Evolutionary conservation across 2,888 invertebrate genomes (phyloP), one percentile per base, ranked within the genome.

Genomic region (Lysandra coridon): DNA sequence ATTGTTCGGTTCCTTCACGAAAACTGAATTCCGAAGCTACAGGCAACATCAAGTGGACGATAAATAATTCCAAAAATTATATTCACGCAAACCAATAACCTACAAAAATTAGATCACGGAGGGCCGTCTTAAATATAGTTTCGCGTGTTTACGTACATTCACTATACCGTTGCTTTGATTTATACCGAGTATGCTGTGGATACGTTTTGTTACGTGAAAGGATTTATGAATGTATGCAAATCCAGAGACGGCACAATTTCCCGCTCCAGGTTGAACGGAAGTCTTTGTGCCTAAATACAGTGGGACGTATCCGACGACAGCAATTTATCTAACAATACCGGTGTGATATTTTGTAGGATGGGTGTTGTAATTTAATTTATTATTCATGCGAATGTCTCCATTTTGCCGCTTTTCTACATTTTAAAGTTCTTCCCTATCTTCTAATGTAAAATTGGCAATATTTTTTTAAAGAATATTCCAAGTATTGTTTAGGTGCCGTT

Each of bases 101-200:
- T 5, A 69, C 69, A 14, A 14, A 69, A 69, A 57, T 79, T 23
- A 30, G 62, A 40, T 81, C 85, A 85, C 85, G 86, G 85, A 85
- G 85, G 84, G 83, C 82, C 83, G 82, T 3, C 87, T 89, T 88
- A 90, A 91, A 90, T 91, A 91, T 91, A 85, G 87, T 87, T 85
- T 92, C 84, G 91, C 92, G 91, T 92, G 92, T 83, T 82, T 89
- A 73, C 73, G 60, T 75, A 82, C 81, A 83, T 83, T 84, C 83
- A 84, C 81, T 83, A 85, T 82, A 83, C 81, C 84, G 84, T 84
- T 84, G 82, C 85, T 83, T 85, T 87, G 87, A 88, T 88, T 87
- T 88, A 87, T 85, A 80, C 84, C 83, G 81, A 81, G 83, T 82
- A 80, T 83, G 83, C 83, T 84, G 84, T 84, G 81, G 81, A 82